These are phyloP conservation scores for Morbakka virulenta DNA, from an alignment of 30 jellyfish, hydroid and myxozoan species.

Conservation along the genomic window DNA sequence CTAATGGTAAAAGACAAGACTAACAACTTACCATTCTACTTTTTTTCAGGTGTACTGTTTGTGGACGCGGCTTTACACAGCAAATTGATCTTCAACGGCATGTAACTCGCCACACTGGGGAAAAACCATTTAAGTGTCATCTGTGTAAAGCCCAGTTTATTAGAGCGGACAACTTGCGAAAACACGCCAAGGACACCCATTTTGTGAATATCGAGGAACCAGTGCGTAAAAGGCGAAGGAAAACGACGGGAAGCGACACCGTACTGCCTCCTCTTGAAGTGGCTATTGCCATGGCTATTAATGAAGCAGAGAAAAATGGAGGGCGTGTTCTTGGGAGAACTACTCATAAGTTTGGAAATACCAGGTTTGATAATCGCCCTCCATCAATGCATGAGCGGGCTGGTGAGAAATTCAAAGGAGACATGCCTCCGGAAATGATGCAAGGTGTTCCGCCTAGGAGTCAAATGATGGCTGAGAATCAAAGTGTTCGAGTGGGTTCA, in stretches of 20 bases:
- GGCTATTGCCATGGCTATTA: conserved; percentile 97
- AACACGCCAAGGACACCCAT: conserved; percentile 95
- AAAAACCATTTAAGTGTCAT: conserved; percentile 96
- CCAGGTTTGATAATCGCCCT: conserved; percentile 44
- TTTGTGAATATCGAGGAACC: conserved; percentile 96
- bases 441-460: neutral
- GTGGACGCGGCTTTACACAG: conserved; percentile 99
- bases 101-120: conserved; percentile 98
- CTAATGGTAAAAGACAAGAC: too few species aligned
- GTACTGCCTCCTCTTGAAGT: conserved; percentile 98
- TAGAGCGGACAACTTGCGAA: conserved; percentile 93
- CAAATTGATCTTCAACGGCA: conserved; percentile 97
- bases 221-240: conserved; percentile 87
- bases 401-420: conserved; percentile 22
- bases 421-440: conserved; percentile 21
- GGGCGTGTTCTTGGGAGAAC: conserved; percentile 96
- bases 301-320: conserved; percentile 94
- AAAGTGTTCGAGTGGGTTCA: neutral
- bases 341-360: conserved; percentile 32
- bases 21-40: too few species aligned
- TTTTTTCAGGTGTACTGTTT: conserved; percentile 87
- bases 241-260: conserved; percentile 97
- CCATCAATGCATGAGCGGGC: conserved; percentile 54
- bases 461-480: neutral
- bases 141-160: conserved; percentile 97